Conservation (phyloP, 2,797 vertebrate species). For the Ptychadena robeensis region DNA sequence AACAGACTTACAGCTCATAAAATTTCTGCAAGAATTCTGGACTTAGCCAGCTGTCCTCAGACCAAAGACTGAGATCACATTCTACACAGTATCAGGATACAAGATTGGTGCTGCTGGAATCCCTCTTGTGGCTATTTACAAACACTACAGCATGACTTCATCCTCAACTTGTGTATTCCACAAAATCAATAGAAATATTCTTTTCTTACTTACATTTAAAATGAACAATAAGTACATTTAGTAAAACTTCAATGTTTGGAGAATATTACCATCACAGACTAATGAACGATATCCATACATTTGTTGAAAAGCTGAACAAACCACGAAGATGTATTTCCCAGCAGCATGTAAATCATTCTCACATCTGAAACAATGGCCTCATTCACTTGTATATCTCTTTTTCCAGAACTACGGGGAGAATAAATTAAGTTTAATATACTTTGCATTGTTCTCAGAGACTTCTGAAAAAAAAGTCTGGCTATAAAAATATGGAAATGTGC, state of each 20-base stretch:
- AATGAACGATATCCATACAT: not conserved
- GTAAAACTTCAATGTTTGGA: not conserved
- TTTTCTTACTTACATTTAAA: not conserved
- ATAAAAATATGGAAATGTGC: slow-evolving; percentile 1
- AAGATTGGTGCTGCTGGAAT: slow-evolving; percentile 13
- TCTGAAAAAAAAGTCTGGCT: not conserved
- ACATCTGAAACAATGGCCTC: not conserved
- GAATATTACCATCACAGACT: not conserved
- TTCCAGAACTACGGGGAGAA: not conserved
- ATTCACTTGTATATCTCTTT: not conserved
- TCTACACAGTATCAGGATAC: not conserved
- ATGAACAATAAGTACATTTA: not conserved
- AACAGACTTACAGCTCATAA: not conserved
- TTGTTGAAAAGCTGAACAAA: not conserved
- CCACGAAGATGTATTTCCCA: not conserved
- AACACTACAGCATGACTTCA: not conserved
- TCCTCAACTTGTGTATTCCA: not conserved
- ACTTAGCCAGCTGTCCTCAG: not conserved
- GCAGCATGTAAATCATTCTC: not conserved
- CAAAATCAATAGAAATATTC: not conserved
- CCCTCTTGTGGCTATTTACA: slow-evolving; percentile 48
- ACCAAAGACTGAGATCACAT: not conserved
- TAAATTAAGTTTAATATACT: not conserved
- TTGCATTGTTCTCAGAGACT: not conserved
- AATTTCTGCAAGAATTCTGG: not conserved